Percentiles rank a stretch among this genome's conserved stretches.
Conservation (phyloP, 2,888 invertebrate genomes). For the Zaprionus lineosus region DNA sequence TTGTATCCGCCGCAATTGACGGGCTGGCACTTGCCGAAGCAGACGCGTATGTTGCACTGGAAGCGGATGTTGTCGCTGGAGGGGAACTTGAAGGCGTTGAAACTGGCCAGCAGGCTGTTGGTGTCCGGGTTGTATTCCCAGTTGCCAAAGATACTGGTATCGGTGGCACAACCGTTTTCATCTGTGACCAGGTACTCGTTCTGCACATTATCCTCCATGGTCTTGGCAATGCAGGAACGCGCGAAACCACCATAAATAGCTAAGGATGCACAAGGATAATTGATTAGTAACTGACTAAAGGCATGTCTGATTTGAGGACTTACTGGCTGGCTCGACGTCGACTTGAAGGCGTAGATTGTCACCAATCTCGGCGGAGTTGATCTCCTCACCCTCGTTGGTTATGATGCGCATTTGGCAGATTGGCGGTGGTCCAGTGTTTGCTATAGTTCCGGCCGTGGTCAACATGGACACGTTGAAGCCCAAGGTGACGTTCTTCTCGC, state of each 20-base stretch:
- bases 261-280: slow-evolving; percentile 62
- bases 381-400: slow-evolving; percentile 92
- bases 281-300: too few species aligned
- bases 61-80: slow-evolving; percentile 96
- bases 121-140: slow-evolving; percentile 95
- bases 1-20: slow-evolving; percentile 96
- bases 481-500: slow-evolving; percentile 94
- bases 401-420: slow-evolving; percentile 96
- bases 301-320: too few species aligned
- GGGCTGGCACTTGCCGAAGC: slow-evolving; percentile 97
- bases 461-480: slow-evolving; percentile 98
- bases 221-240: slow-evolving; percentile 95
- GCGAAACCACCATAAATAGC: slow-evolving; percentile 97
- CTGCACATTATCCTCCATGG: slow-evolving; percentile 93
- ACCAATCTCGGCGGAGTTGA: slow-evolving; percentile 95
- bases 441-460: slow-evolving; percentile 96
- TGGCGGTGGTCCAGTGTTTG: slow-evolving; percentile 96
- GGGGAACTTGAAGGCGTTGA: slow-evolving; percentile 97
- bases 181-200: slow-evolving; percentile 96
- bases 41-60: slow-evolving; percentile 97
- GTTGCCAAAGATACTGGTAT: slow-evolving; percentile 95
- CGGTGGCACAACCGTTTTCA: slow-evolving; percentile 96
- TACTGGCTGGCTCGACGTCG: slow-evolving; percentile 90
- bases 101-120: slow-evolving; percentile 92
- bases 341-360: slow-evolving; percentile 93